These are phyloP conservation scores for Phortica okadai DNA, from an alignment of 2,888 invertebrate species.

Conservation along the genomic window DNA sequence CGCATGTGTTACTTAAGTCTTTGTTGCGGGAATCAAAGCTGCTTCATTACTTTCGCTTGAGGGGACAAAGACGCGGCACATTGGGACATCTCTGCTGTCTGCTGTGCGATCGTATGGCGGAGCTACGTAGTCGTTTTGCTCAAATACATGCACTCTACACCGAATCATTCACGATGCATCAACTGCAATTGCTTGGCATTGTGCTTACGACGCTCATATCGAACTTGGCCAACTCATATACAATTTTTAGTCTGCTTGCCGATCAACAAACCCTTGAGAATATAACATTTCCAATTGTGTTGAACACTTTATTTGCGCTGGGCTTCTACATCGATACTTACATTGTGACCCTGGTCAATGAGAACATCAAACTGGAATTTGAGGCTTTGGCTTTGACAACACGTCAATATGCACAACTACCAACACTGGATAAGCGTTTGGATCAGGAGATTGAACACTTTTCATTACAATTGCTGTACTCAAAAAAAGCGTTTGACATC, in stretches of 20 bases:
- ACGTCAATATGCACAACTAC: slow-evolving; percentile 52
- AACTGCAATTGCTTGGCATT: slow-evolving; percentile 65
- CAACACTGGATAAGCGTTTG: slow-evolving; percentile 48
- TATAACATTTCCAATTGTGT: slow-evolving; percentile 51
- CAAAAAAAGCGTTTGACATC: slow-evolving; percentile 53
- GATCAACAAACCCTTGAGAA: slow-evolving; percentile 48
- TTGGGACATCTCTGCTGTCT: slow-evolving; percentile 45
- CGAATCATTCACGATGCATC: slow-evolving; percentile 62
- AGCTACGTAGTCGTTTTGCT: slow-evolving; percentile 43
- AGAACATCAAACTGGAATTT: slow-evolving; percentile 59
- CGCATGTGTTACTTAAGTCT: slow-evolving; percentile 53
- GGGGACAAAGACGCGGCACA: slow-evolving; percentile 38
- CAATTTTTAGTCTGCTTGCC: slow-evolving; percentile 63
- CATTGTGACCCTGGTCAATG: slow-evolving; percentile 61
- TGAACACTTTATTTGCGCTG: slow-evolving; percentile 59
- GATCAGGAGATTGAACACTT: slow-evolving; percentile 63
- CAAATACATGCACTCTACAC: slow-evolving; percentile 53
- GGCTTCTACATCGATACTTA: slow-evolving; percentile 67
- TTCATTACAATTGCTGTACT: slow-evolving; percentile 52
- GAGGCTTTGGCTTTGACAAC: slow-evolving; percentile 50
- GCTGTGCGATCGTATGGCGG: slow-evolving; percentile 55
- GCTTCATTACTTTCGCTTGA: neutral
- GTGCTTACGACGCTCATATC: slow-evolving; percentile 64
- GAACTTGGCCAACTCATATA: slow-evolving; percentile 65
- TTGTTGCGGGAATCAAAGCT: slow-evolving; percentile 41